A percentile compares a stretch with the other conserved stretches of the same genome.
Evolutionary conservation across 2,888 invertebrate genomes (phyloP).

Genomic region (Ichneumoninae sp.): DNA sequence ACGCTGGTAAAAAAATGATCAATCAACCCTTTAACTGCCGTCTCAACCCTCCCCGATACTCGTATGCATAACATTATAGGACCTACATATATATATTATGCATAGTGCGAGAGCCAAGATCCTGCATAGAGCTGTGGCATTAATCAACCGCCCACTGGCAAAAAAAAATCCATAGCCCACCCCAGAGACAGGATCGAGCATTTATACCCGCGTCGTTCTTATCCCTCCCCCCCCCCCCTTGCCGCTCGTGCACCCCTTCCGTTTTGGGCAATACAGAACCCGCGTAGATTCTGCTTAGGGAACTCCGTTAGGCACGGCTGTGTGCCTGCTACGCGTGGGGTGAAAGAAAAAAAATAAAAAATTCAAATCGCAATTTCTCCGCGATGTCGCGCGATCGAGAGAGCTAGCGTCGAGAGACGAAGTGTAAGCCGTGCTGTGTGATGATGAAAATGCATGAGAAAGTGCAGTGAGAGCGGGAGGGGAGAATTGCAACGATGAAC

Average conservation of each 20-base stretch:
- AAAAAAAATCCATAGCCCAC: constrained; percentile 74
- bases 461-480: constrained; percentile 3
- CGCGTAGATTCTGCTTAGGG: constrained; percentile 38
- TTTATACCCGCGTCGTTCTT: constrained; percentile 67
- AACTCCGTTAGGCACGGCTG: constrained; percentile 33
- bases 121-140: constrained; percentile 71
- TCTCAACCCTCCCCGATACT: constrained; percentile 51
- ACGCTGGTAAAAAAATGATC: constrained; percentile 65
- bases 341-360: constrained; percentile 75
- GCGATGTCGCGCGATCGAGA: constrained; percentile 62
- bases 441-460: constrained; percentile 13
- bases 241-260: constrained; percentile 52
- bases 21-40: constrained; percentile 73
- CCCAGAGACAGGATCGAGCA: constrained; percentile 64
- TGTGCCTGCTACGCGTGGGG: constrained; percentile 66
- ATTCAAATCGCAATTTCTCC: constrained; percentile 79
- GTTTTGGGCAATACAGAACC: constrained; percentile 37
- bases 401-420: constrained; percentile 39
- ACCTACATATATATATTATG: constrained; percentile 51
- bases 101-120: constrained; percentile 46
- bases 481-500: not conserved
- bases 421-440: constrained; percentile 6
- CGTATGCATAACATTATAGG: constrained; percentile 68
- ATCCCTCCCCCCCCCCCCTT: not conserved
- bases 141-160: constrained; percentile 73